phyloP scores from a whole-genome alignment of 2,888 invertebrate genomes.

The Bruchidius siliquastri region DNA sequence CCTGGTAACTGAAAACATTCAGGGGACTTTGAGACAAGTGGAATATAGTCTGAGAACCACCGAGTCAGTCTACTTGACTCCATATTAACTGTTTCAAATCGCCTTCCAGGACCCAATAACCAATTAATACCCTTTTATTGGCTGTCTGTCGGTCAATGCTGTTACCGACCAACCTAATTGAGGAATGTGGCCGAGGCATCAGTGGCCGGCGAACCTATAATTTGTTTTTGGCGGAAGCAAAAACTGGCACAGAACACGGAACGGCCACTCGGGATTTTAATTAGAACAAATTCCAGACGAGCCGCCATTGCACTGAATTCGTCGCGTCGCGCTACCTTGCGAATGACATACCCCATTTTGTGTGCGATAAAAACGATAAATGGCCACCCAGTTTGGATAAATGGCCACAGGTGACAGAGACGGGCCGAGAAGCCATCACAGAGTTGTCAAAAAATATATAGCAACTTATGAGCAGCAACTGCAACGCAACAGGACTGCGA shows the following conservation, averaged over 20 bases:
- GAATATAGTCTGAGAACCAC: no score
- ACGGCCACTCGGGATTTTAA: constrained; percentile 16
- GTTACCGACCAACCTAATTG: background rate
- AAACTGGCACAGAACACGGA: constrained; percentile 1
- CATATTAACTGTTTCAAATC: background rate
- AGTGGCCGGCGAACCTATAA: background rate
- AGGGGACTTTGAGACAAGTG: no score
- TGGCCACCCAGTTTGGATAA: constrained; percentile 33
- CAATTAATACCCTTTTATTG: background rate
- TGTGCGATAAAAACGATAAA: constrained; percentile 32
- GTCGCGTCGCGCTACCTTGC: background rate
- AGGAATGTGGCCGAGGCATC: background rate
- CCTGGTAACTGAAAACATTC: no score
- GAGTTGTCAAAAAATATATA: background rate
- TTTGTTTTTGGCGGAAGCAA: background rate
- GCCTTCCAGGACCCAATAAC: background rate
- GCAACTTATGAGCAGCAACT: no score
- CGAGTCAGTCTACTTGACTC: no score
- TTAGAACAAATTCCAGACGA: constrained; percentile 22
- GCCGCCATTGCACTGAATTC: constrained; percentile 6
- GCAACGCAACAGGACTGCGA: no score
- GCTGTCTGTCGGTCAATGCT: background rate
- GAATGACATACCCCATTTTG: constrained; percentile 25
- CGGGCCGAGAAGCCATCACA: constrained; percentile 18
- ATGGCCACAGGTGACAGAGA: constrained; percentile 25